These are phyloP conservation scores for Patella ulyssiponensis DNA, from an alignment of 2,888 invertebrate species.

Conservation along the genomic window DNA sequence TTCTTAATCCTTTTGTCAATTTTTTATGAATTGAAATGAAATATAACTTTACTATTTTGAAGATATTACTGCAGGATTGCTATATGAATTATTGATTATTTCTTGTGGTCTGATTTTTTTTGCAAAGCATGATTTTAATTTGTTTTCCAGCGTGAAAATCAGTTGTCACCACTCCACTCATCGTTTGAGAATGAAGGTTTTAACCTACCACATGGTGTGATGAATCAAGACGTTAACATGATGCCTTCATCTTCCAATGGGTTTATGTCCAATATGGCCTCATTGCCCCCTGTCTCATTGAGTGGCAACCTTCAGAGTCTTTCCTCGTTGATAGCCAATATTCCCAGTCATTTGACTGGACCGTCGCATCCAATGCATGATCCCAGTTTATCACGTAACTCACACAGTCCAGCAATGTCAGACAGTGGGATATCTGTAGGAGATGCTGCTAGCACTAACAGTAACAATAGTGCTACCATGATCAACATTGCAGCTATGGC, in stretches of 20 bases:
- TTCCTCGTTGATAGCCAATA: slow-evolving; percentile 23
- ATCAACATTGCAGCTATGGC: slow-evolving; percentile 92
- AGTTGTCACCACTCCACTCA: slow-evolving; percentile 62
- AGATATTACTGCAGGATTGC: too few relatives aligned
- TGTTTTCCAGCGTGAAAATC: slow-evolving; percentile 27
- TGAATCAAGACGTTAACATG: slow-evolving; percentile 57
- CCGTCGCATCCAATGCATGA: slow-evolving; percentile 32
- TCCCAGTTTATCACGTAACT: slow-evolving; percentile 62
- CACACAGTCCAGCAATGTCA: slow-evolving; percentile 71
- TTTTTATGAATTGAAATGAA: too few relatives aligned
- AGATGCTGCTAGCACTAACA: slow-evolving; percentile 65
- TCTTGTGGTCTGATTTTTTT: too few relatives aligned
- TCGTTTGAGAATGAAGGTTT: slow-evolving; percentile 71
- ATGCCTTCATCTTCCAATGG: slow-evolving; percentile 53
- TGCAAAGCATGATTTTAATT: not conserved
- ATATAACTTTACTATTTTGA: too few relatives aligned
- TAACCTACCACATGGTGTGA: slow-evolving; percentile 60
- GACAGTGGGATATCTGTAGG: slow-evolving; percentile 72
- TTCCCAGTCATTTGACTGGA: slow-evolving; percentile 27
- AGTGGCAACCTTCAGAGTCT: slow-evolving; percentile 34
- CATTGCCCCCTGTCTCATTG: slow-evolving; percentile 48
- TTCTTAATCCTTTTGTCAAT: too few relatives aligned
- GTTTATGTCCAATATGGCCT: slow-evolving; percentile 41
- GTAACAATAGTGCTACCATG: slow-evolving; percentile 75
- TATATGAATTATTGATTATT: too few relatives aligned